A percentile compares a stretch with the other conserved stretches of the same genome.
phyloP scores from a whole-genome alignment of 2,797 vertebrate genomes.

The Scyliorhinus canicula region DNA sequence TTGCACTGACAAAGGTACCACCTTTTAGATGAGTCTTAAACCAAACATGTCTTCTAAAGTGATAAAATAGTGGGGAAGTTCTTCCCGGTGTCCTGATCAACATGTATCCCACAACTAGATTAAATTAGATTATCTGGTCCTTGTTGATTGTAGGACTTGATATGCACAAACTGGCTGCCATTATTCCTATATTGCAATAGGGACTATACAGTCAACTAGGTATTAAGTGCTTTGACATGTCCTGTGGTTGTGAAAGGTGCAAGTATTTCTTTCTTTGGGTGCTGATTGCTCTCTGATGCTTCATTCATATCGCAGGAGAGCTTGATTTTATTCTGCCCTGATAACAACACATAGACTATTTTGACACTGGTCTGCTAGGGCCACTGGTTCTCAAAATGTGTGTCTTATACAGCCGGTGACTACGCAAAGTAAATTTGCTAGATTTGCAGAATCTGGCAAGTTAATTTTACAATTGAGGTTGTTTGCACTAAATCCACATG shows the following conservation, averaged over 20 bases:
- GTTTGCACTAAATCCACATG: not conserved
- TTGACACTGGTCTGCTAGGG: not conserved
- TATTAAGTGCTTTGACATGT: not conserved
- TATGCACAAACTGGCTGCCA: not conserved
- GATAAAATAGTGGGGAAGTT: not conserved
- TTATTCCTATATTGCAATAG: not conserved
- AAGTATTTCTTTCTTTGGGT: not conserved
- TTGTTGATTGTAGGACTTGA: not conserved
- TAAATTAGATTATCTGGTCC: not conserved
- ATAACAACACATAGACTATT: not conserved
- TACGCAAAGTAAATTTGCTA: not conserved
- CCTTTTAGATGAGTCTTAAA: not conserved
- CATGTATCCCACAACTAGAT: not conserved
- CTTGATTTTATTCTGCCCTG: not conserved
- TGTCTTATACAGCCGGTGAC: not conserved
- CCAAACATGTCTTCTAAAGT: not conserved
- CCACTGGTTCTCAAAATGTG: not conserved
- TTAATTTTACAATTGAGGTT: not conserved
- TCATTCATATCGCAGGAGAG: not conserved
- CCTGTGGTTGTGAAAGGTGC: not conserved
- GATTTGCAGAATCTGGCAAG: not conserved
- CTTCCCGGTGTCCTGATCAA: not conserved
- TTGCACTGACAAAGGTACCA: not conserved
- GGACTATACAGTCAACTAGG: not conserved
- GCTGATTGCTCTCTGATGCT: not conserved